phyloP scores from a whole-genome alignment of 2,888 invertebrate species.

The Venusia cambrica region DNA sequence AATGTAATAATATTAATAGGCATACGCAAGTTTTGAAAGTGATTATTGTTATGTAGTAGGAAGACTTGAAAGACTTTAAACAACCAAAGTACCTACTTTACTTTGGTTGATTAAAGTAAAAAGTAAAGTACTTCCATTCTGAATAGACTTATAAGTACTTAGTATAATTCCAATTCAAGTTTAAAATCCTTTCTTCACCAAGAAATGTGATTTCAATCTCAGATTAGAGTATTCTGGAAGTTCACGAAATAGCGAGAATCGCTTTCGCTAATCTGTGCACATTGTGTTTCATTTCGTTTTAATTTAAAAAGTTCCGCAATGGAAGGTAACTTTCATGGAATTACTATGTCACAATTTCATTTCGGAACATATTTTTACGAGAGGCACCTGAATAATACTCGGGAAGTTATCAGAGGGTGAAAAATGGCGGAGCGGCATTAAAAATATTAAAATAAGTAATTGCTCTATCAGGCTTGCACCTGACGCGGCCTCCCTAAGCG shows the following conservation, averaged over 20 bases:
- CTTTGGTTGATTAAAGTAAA: too few relatives aligned
- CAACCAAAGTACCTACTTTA: too few relatives aligned
- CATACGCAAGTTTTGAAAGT: too few relatives aligned
- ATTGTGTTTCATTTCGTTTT: slow-evolving; percentile 21
- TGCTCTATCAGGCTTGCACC: slow-evolving; percentile 70
- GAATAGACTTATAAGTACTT: too few relatives aligned
- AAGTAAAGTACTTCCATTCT: too few relatives aligned
- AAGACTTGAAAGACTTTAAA: too few relatives aligned
- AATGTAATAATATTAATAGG: too few relatives aligned
- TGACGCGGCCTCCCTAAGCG: slow-evolving; percentile 51
- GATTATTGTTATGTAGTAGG: too few relatives aligned
- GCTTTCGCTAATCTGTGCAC: slow-evolving; percentile 17
- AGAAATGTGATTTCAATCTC: slow-evolving; percentile 23
- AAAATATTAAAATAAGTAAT: slow-evolving; percentile 76
- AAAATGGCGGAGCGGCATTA: slow-evolving; percentile 54
- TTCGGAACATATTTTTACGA: slow-evolving; percentile 23
- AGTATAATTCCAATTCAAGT: slow-evolving; percentile 15
- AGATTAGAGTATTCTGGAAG: slow-evolving; percentile 18
- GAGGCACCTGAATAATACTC: slow-evolving; percentile 46
- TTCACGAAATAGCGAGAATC: slow-evolving; percentile 14
- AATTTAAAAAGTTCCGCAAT: slow-evolving; percentile 28
- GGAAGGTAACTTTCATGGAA: slow-evolving; percentile 26
- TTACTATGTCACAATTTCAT: slow-evolving; percentile 33
- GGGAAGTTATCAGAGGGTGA: slow-evolving; percentile 49
- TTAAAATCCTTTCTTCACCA: slow-evolving; percentile 18